Evolutionary conservation across 1,140 invertebrate genomes (phyloP).

Genomic region (Maniola jurtina): DNA sequence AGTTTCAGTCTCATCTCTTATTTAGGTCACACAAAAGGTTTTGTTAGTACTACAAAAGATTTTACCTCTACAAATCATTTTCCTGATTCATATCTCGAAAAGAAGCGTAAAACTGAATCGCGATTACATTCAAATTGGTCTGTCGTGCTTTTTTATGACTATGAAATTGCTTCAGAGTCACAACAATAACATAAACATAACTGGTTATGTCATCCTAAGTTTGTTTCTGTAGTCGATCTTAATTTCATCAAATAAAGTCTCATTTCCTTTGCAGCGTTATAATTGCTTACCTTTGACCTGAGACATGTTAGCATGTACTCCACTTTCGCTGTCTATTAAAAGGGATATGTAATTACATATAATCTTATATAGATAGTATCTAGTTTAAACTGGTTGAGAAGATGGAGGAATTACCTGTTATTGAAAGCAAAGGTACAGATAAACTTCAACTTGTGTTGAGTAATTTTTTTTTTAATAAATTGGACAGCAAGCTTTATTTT

Average conservation of each 20-base stretch:
- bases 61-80: neutral
- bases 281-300: constrained; percentile 21
- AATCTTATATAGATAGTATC: constrained; percentile 9
- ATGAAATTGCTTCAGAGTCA: neutral
- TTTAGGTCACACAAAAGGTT: neutral
- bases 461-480: neutral
- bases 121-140: neutral
- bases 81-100: neutral
- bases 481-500: neutral
- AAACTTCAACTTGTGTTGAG: neutral
- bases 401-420: constrained; percentile 6
- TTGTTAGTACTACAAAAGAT: neutral
- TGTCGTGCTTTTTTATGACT: neutral
- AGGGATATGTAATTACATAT: constrained; percentile 16
- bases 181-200: constrained; percentile 20
- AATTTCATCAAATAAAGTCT: constrained; percentile 1
- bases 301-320: neutral
- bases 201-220: constrained; percentile 25
- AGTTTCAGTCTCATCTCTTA: no score
- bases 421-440: constrained; percentile 6
- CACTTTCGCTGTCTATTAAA: constrained; percentile 30
- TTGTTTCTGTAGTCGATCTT: constrained; percentile 6
- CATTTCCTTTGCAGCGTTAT: neutral
- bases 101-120: neutral
- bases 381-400: constrained; percentile 13